Percentiles rank a stretch among this genome's conserved stretches.
phyloP scores from a whole-genome alignment of 1,140 invertebrate species.

The Cataglyphis hispanica region DNA sequence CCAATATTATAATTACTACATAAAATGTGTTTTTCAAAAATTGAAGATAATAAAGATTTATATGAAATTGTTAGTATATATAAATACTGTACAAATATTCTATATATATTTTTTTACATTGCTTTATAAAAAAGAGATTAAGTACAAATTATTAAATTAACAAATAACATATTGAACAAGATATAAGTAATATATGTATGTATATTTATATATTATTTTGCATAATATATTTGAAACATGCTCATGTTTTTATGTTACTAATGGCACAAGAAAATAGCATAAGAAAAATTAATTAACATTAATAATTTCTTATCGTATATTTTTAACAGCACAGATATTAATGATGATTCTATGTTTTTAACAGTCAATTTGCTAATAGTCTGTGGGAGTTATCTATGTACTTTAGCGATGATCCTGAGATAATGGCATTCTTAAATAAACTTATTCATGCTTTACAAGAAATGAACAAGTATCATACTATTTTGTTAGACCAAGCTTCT shows the following conservation, averaged over 20 bases:
- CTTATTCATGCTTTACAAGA: slow-evolving; percentile 93
- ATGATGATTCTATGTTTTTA: slow-evolving; percentile 72
- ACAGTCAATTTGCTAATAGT: slow-evolving; percentile 93
- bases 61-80: not conserved
- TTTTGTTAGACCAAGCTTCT: slow-evolving; percentile 95
- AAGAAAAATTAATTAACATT: too few species aligned
- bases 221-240: not conserved
- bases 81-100: too few species aligned
- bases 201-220: slow-evolving; percentile 11
- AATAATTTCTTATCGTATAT: not conserved
- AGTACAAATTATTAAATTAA: not conserved
- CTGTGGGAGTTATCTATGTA: slow-evolving; percentile 93
- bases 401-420: slow-evolving; percentile 91
- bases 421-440: slow-evolving; percentile 90
- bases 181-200: slow-evolving; percentile 40
- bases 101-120: not conserved
- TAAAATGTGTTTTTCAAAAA: not conserved
- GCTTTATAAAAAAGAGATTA: not conserved
- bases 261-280: too few species aligned
- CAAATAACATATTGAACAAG: not conserved
- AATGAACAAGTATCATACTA: slow-evolving; percentile 96
- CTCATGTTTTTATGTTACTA: too few species aligned
- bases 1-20: not conserved
- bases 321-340: slow-evolving; percentile 57
- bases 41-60: not conserved